phyloP scores from a whole-genome alignment of 35 echinoderm and acorn worm genomes.

The Strongylocentrotus purpuratus region DNA sequence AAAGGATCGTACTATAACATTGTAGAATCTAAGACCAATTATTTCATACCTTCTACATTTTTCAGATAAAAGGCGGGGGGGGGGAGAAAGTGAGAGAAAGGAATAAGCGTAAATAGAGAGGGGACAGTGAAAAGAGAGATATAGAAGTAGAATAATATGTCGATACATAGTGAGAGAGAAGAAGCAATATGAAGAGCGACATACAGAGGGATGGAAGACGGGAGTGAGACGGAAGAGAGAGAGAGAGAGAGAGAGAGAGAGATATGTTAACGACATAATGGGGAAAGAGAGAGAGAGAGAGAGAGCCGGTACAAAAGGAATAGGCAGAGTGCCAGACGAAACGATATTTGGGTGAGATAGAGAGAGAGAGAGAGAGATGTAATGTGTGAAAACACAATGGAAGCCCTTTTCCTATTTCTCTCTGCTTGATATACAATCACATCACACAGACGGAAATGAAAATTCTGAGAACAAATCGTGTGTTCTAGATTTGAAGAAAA shows the following conservation, averaged over 20 bases:
- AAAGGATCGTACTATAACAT: no score
- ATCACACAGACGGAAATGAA: neutral
- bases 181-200: neutral
- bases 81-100: no score
- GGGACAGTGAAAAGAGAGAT: no score
- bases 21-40: no score
- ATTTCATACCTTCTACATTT: no score
- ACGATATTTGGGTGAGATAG: neutral
- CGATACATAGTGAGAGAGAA: no score
- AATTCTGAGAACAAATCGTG: neutral
- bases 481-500: conserved; percentile 13
- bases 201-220: neutral
- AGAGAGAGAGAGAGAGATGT: neutral
- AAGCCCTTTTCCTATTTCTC: neutral
- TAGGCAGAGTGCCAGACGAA: neutral
- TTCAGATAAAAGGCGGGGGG: no score
- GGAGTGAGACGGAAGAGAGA: neutral
- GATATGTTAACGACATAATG: neutral
- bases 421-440: neutral
- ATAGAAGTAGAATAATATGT: no score
- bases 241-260: neutral
- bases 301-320: neutral
- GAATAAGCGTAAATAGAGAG: no score
- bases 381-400: neutral
- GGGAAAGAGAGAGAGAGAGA: neutral